Conservation (phyloP, 1,140 invertebrate genomes). For the Drosophila tristis region DNA sequence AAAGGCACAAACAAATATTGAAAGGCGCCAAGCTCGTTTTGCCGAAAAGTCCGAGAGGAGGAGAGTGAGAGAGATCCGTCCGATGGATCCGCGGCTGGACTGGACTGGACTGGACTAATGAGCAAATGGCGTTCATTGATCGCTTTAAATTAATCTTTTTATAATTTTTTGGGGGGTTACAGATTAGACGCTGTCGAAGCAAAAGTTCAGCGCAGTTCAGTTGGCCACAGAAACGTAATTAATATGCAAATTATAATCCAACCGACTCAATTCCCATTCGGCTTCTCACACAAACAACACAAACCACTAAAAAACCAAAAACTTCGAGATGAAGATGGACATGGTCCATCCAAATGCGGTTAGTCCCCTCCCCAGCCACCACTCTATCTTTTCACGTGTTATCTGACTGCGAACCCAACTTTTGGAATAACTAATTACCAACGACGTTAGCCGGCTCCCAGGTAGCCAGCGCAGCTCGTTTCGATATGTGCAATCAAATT, state of each 20-base stretch:
- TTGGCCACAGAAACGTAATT: slow-evolving; percentile 69
- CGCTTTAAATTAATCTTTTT: slow-evolving; percentile 83
- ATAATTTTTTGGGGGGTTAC: slow-evolving; percentile 79
- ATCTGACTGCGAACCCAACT: slow-evolving; percentile 43
- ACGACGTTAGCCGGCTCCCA: slow-evolving; percentile 35
- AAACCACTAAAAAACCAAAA: slow-evolving; percentile 7
- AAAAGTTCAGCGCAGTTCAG: slow-evolving; percentile 79
- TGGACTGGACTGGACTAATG: slow-evolving; percentile 54
- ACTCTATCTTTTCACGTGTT: slow-evolving; percentile 46
- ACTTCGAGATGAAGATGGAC: slow-evolving; percentile 56
- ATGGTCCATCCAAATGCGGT: slow-evolving; percentile 54
- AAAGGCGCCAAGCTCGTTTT: slow-evolving; percentile 63
- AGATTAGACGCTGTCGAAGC: slow-evolving; percentile 79
- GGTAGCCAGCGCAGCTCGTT: slow-evolving; percentile 30
- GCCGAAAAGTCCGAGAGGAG: slow-evolving; percentile 23
- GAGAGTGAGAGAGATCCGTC: slow-evolving; percentile 48
- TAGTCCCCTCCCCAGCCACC: slow-evolving; percentile 9
- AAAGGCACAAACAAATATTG: slow-evolving; percentile 10
- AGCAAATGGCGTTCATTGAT: slow-evolving; percentile 83
- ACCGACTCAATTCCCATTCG: slow-evolving; percentile 62
- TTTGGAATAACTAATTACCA: slow-evolving; percentile 64
- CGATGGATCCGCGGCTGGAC: no score
- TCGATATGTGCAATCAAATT: slow-evolving; percentile 60
- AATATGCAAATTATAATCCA: slow-evolving; percentile 80
- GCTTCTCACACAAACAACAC: slow-evolving; percentile 22